Base-by-base conservation (phyloP, 2,113 vertebrate species). In the Bombycilla garrulus region DNA sequence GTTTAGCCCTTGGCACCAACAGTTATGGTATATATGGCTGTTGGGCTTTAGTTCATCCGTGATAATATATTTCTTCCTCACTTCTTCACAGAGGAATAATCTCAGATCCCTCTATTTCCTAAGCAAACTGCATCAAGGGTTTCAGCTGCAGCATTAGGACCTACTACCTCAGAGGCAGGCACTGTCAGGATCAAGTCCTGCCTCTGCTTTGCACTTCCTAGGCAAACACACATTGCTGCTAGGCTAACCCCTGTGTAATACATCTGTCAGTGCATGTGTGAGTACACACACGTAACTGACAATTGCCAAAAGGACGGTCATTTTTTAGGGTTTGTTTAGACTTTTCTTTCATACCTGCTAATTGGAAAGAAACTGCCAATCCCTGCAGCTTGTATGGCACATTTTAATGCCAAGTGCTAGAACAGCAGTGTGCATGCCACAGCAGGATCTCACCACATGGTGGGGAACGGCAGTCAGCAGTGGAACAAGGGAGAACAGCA, bases 1-100 rank as follows among this genome's bases (percentile, higher is more conserved):
- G 25, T 18, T 76, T 4, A 70, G 57, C 35, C 60, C 35, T 82
- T 9, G 33, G 23, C 31, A 60, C 23, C 25, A 77, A 45, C 9
- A 57, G 23, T 66, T 66, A 45, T 0, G 4, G 16, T 11, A 25
- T 0, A 0, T 12, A 31, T 9, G 15, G 12, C 0, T 23, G 65
- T 19, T 11, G 31, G 35, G 42, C 36, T 44, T 58, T 48, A 89
- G 36, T 12, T 91, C 15, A 72, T n/a, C 15, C 35, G 51, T 1
- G 0, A 61, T 40, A 10, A 36, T 9, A 0, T 36, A 88, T 15
- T 79, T 61, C 35, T 65, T 50, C 31, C 18, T 57, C 22, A 48
- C 16, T 53, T 10, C n/a, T 76, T 61, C 66, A 45, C 4, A 79
- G 11, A 85, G 42, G 9, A 82, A 7, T 54, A 57, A 64, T 14